Conservation (phyloP, 2,888 invertebrate species). For the Hoplodrina blanda region DNA sequence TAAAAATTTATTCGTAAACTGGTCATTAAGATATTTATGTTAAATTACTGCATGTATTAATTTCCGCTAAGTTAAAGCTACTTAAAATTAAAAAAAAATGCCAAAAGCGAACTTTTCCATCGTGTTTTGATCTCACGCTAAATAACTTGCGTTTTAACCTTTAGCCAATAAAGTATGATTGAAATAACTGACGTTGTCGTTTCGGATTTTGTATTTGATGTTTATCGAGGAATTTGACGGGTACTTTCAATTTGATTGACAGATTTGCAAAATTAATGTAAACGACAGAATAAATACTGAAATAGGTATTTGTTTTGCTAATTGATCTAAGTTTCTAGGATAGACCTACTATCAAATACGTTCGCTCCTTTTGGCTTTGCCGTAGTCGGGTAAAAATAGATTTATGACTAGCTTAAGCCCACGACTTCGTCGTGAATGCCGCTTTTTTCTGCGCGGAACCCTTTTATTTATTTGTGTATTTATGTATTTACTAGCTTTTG, state of each 20-base stretch:
- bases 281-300: background rate
- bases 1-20: constrained; percentile 4
- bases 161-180: constrained; percentile 26
- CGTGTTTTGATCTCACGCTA: constrained; percentile 22
- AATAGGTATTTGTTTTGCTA: background rate
- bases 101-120: constrained; percentile 13
- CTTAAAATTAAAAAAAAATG: constrained; percentile 30
- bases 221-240: constrained; percentile 17
- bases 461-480: too few relatives aligned
- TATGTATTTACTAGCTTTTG: too few relatives aligned
- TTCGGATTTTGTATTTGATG: constrained; percentile 8
- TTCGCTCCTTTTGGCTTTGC: too few relatives aligned
- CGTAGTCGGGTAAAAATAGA: too few relatives aligned
- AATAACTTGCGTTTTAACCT: constrained; percentile 32
- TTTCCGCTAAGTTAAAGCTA: constrained; percentile 29
- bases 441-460: too few relatives aligned
- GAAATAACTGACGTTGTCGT: constrained; percentile 3
- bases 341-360: too few relatives aligned
- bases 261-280: constrained; percentile 1
- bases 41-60: constrained; percentile 23
- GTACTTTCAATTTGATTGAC: constrained; percentile 15
- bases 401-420: too few relatives aligned
- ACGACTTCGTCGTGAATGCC: too few relatives aligned
- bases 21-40: background rate
- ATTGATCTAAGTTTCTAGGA: background rate